Evolutionary conservation across 1,140 invertebrate species (phyloP).

Genomic region (Streblospio benedicti): DNA sequence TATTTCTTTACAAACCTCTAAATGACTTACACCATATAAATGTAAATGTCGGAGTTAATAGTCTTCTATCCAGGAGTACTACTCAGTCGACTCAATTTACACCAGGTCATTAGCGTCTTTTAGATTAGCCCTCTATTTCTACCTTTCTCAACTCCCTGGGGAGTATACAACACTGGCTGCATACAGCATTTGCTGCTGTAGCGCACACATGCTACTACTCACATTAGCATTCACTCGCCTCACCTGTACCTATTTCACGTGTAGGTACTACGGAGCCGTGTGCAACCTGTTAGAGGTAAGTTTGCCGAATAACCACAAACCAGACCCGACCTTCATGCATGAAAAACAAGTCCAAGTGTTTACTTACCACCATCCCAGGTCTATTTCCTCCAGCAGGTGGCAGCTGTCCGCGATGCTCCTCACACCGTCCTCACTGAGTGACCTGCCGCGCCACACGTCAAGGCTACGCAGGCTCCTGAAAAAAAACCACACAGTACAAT

Average conservation of each 20-base stretch:
- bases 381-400: constrained; percentile 65
- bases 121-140: too few relatives aligned
- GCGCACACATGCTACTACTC: too few relatives aligned
- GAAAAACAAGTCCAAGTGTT: constrained; percentile 1
- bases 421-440: constrained; percentile 62
- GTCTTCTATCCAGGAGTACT: too few relatives aligned
- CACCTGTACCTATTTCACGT: too few relatives aligned
- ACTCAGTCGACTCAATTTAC: neutral
- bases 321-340: constrained; percentile 23
- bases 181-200: too few relatives aligned
- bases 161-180: too few relatives aligned
- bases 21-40: neutral
- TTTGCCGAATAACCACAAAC: constrained; percentile 18
- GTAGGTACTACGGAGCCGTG: too few relatives aligned
- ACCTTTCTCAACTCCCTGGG: too few relatives aligned
- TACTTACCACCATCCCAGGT: constrained; percentile 81
- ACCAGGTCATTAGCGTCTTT: neutral
- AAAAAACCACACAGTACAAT: too few relatives aligned
- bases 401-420: constrained; percentile 58
- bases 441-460: constrained; percentile 76
- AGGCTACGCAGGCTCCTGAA: constrained; percentile 51
- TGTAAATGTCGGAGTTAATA: neutral
- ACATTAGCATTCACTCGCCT: too few relatives aligned
- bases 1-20: neutral
- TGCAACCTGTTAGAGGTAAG: too few relatives aligned